phyloP scores from a whole-genome alignment of 2,113 vertebrate species.

The Nothobranchius kuhntae region DNA sequence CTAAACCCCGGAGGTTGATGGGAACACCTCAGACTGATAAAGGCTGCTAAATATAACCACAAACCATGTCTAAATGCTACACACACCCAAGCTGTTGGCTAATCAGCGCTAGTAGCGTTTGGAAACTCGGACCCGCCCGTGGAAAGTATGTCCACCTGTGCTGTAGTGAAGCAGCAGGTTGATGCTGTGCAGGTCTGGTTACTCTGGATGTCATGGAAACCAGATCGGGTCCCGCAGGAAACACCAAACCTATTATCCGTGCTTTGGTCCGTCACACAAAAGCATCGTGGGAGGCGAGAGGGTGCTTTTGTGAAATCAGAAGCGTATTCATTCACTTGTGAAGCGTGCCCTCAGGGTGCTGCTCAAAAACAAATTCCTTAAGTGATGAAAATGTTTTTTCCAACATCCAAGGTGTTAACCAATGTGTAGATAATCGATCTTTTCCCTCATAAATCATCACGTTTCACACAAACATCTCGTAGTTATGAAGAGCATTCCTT shows the following conservation, averaged over 20 bases:
- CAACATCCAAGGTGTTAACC: too few species aligned
- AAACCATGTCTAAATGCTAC: constrained; percentile 43
- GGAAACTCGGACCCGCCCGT: constrained; percentile 51
- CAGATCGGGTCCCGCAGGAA: constrained; percentile 11
- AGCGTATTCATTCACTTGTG: too few species aligned
- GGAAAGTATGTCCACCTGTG: constrained; percentile 53
- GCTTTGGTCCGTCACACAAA: constrained; percentile 26
- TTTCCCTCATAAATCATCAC: too few species aligned
- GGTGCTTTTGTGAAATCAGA: too few species aligned
- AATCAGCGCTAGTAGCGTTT: constrained; percentile 17
- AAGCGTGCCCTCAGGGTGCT: constrained; percentile 16
- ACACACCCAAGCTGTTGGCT: constrained; percentile 45
- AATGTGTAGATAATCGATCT: too few species aligned
- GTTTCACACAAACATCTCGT: too few species aligned
- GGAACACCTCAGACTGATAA: constrained; percentile 12
- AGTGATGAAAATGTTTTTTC: too few species aligned
- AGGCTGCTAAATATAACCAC: constrained; percentile 3
- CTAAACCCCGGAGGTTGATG: constrained; percentile 5
- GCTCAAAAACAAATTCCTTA: background rate
- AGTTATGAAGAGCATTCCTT: background rate
- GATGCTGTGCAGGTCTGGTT: constrained; percentile 22
- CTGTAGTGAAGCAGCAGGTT: constrained; percentile 36
- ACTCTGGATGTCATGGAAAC: constrained; percentile 2
- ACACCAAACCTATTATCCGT: background rate
- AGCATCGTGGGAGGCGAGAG: background rate